These are phyloP conservation scores for Asarcornis scutulata DNA, from an alignment of 2,113 vertebrate species.

Conservation along the genomic window DNA sequence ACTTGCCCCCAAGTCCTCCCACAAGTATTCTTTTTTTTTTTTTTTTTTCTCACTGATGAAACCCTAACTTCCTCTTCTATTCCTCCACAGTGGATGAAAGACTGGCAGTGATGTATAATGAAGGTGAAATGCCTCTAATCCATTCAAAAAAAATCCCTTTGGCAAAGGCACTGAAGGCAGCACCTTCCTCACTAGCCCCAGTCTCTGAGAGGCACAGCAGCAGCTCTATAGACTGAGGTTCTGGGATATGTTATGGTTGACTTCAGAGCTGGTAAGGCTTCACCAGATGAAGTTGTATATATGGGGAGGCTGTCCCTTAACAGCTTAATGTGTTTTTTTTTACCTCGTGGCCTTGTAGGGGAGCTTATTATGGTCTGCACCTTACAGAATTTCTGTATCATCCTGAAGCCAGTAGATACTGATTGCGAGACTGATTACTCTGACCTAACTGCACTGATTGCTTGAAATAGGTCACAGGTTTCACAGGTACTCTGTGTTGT, in stretches of 20 bases:
- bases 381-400: rapidly evolving
- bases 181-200: neutral
- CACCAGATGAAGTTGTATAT: rapidly evolving
- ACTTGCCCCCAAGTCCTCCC: neutral
- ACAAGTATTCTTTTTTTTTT: neutral
- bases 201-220: neutral
- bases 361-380: neutral
- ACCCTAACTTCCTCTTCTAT: neutral
- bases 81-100: neutral
- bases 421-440: no score
- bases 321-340: neutral
- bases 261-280: neutral
- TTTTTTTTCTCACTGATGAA: neutral
- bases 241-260: rapidly evolving
- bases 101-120: neutral
- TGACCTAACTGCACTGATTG: neutral
- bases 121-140: neutral
- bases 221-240: rapidly evolving
- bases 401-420: neutral
- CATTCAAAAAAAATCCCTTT: neutral
- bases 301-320: neutral
- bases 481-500: neutral
- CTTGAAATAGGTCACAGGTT: neutral
- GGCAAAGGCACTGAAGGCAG: neutral
- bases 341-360: neutral